Conservation (phyloP, 1,140 invertebrate genomes). For the Micrasema longulum region DNA sequence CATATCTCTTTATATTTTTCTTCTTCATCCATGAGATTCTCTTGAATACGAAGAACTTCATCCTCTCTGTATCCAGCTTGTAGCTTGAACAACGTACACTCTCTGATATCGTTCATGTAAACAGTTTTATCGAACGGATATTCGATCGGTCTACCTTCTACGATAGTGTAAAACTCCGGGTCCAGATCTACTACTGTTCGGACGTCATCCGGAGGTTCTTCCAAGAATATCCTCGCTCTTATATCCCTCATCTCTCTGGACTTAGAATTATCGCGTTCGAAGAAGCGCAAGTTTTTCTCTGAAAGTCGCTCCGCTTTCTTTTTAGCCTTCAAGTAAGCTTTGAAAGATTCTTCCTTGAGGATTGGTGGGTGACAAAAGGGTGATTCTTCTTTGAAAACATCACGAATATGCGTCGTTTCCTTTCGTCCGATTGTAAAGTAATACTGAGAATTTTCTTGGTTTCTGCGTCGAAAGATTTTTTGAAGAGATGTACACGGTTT, state of each 20-base stretch:
- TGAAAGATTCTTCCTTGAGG: slow-evolving; percentile 37
- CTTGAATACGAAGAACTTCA: slow-evolving; percentile 71
- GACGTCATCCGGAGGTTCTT: slow-evolving; percentile 56
- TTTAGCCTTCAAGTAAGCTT: slow-evolving; percentile 16
- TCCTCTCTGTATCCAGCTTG: slow-evolving; percentile 70
- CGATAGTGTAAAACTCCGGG: slow-evolving; percentile 71
- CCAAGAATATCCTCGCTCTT: slow-evolving; percentile 58
- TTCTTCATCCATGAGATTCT: slow-evolving; percentile 71
- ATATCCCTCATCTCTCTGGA: slow-evolving; percentile 57
- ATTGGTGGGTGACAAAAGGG: slow-evolving; percentile 30
- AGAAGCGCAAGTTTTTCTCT: slow-evolving; percentile 20
- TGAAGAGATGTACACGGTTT: slow-evolving; percentile 40
- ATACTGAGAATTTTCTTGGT: slow-evolving; percentile 46
- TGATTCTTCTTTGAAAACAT: slow-evolving; percentile 35
- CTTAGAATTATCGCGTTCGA: slow-evolving; percentile 28
- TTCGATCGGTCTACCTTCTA: slow-evolving; percentile 68
- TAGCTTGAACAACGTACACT: slow-evolving; percentile 68
- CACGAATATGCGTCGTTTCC: background rate
- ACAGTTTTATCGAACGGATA: slow-evolving; percentile 67
- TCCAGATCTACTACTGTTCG: slow-evolving; percentile 71
- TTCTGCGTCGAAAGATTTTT: slow-evolving; percentile 40
- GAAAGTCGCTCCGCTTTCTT: slow-evolving; percentile 8
- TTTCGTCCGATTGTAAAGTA: slow-evolving; percentile 44
- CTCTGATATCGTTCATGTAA: slow-evolving; percentile 71
- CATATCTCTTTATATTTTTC: slow-evolving; percentile 68